Base-by-base conservation (phyloP, 2,888 invertebrate species). In the Pelosia muscerda region DNA sequence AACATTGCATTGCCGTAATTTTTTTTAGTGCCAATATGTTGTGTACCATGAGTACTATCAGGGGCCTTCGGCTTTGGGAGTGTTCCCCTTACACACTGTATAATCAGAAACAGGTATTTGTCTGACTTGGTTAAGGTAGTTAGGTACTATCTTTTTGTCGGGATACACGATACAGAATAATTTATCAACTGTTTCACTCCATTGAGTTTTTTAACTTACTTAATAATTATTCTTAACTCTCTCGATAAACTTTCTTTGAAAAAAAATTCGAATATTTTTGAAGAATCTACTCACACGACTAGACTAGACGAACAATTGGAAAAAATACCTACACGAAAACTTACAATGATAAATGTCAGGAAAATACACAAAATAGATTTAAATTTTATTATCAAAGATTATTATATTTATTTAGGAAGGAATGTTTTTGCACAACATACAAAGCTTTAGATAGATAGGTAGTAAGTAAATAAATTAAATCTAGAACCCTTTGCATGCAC, bases 401-500 rank as follows among this genome's bases (percentile, higher is more conserved):
- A 75, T 69, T 62, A 64, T 59, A 60, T 13, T 69, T 76, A 28
- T 72, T 81, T 76, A 75, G 78, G 81, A 83, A 86, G 86, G 86
- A 88, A 89, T 88, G 87, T 87, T 80, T 77, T 74, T 73, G 78
- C 81, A 78, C 82, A 77, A 82, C 80, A 76, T 80, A 77, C 72
- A 77, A 80, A 73, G 75, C 76, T 58, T 74, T 67, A 55, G 26
- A 72, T 76, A 71, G 68, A 67, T 71, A 70, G 28, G 69, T 76
- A 72, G 69, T n/a, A n/a, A n/a, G 67, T 72, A 70, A 72, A 78
- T 78, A 68, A 68, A 68, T 70, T 60, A 60, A 73, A 74, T 67
- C 61, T 75, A 81, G 76, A 76, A 80, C 75, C 72, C 76, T 66
- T 73, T 78, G 11, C 9, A 26, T 60, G 25, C 25, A 73, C 74